Base-by-base conservation (phyloP, 2,888 invertebrate genomes). In the Homarus gammarus region DNA sequence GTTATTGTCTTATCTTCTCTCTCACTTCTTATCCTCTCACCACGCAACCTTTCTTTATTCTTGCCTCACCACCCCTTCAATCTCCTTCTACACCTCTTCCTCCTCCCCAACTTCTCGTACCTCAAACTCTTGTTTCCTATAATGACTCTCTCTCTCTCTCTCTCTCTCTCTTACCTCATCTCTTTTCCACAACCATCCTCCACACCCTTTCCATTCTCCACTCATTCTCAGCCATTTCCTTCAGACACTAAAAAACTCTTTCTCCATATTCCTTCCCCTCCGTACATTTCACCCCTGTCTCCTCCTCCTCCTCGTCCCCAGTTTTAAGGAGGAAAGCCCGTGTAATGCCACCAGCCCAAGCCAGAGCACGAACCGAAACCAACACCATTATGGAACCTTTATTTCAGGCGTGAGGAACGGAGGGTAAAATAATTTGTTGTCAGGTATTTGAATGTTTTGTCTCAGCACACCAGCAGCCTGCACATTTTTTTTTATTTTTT, bases 301-400 rank as follows among this genome's bases (percentile, higher is more conserved):
- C 77, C 44, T 38, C 40, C 49, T n/a, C 15, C 2, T 33, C 68
- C 15, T 56, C 83, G 22, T 51, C 75, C 38, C 75, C 75, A 56
- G 84, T 75, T 84, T 86, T 86, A 78, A 86, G 86, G 86, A 78
- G 77, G 64, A 68, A 70, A 86, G 86, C 70, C 78, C 51, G 15
- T n/a, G 86, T 86, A 86, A 86, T 86, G 40, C 86, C 68, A 56
- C 44, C 44, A 31, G 68, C 68, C 72, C 70, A 22, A 27, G 70
- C 44, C 33, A 31, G 36, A 70, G 86, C 86, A 78, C 78, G 77
- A 36, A 38, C 86, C 70, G 49, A 70, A 86, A 68, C 86, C 68
- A 77, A 61, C 78, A 38, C 86, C 86, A 86, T 86, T 86, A 86
- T n/a, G 68, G n/a, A 38, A 27, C 86, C 73, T 61, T 86, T 78